Evolutionary conservation across 2,888 invertebrate species (phyloP).

Genomic region (Polyommatus iphigenia): DNA sequence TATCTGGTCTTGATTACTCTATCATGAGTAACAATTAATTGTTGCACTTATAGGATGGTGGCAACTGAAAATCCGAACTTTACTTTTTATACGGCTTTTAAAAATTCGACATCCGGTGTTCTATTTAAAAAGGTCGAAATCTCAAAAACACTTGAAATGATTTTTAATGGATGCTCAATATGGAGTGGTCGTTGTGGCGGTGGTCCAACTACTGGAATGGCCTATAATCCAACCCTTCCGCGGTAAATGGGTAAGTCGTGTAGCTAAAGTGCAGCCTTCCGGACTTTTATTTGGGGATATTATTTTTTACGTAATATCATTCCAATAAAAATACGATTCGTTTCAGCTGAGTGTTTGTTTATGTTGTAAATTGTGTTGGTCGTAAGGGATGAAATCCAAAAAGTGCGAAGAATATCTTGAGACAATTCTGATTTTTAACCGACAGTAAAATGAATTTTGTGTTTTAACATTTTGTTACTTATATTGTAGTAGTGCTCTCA

Average conservation of each 20-base stretch:
- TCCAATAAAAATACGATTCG: constrained; percentile 26
- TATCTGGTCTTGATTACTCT: background rate
- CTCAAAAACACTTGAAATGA: constrained; percentile 12
- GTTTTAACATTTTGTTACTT: background rate
- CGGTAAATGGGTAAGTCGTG: constrained; percentile 76
- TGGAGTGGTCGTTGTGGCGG: constrained; percentile 2
- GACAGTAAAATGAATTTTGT: no score
- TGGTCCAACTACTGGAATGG: constrained; percentile 28
- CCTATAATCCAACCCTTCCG: constrained; percentile 56
- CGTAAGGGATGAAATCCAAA: background rate
- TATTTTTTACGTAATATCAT: constrained; percentile 38
- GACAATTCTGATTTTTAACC: no score
- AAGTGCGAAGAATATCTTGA: background rate
- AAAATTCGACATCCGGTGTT: background rate
- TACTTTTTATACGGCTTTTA: background rate
- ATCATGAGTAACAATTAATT: background rate
- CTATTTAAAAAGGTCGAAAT: background rate
- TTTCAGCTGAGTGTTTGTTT: constrained; percentile 14
- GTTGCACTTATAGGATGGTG: background rate
- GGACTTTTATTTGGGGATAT: constrained; percentile 44
- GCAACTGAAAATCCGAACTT: background rate
- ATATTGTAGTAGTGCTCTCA: no score
- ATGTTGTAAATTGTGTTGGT: background rate
- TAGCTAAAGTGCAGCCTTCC: constrained; percentile 66
- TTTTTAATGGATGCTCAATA: constrained; percentile 20